Evolutionary conservation across 2,888 invertebrate species (phyloP).

Genomic region (Sturmia bella): DNA sequence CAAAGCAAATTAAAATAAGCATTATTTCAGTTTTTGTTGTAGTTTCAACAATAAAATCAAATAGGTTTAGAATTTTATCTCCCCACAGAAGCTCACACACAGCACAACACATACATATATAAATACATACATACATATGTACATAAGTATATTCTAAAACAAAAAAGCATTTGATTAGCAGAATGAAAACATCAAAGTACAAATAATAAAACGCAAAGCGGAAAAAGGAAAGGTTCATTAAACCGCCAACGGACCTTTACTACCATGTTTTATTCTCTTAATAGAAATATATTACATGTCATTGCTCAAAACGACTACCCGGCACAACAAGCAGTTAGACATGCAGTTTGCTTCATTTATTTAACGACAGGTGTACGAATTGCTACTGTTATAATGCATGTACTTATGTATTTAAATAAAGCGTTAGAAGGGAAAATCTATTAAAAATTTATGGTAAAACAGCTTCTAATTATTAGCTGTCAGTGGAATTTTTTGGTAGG

Average conservation of each 20-base stretch:
- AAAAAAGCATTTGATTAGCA: neutral
- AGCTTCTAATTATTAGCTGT: no score
- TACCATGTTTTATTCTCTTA: slow-evolving; percentile 34
- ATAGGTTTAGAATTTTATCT: slow-evolving; percentile 36
- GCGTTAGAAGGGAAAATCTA: neutral
- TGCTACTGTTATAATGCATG: neutral
- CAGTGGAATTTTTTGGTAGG: no score
- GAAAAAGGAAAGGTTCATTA: slow-evolving; percentile 76
- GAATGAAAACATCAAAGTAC: slow-evolving; percentile 28
- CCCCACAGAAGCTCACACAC: neutral
- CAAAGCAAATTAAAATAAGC: slow-evolving; percentile 39
- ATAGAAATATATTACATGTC: slow-evolving; percentile 48
- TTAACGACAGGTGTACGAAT: slow-evolving; percentile 38
- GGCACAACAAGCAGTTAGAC: slow-evolving; percentile 25
- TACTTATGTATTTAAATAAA: no score
- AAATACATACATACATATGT: neutral
- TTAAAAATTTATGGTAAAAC: no score
- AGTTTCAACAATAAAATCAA: slow-evolving; percentile 59
- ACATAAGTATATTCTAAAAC: neutral
- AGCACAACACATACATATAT: neutral
- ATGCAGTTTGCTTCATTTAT: neutral
- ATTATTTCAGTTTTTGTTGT: slow-evolving; percentile 45
- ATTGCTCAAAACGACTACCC: slow-evolving; percentile 52
- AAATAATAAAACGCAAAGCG: slow-evolving; percentile 26
- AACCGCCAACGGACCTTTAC: slow-evolving; percentile 74